Evolutionary conservation across 2,888 invertebrate genomes (phyloP), one percentile per base, ranked within the genome.

Genomic region (Micropterix aruncella): DNA sequence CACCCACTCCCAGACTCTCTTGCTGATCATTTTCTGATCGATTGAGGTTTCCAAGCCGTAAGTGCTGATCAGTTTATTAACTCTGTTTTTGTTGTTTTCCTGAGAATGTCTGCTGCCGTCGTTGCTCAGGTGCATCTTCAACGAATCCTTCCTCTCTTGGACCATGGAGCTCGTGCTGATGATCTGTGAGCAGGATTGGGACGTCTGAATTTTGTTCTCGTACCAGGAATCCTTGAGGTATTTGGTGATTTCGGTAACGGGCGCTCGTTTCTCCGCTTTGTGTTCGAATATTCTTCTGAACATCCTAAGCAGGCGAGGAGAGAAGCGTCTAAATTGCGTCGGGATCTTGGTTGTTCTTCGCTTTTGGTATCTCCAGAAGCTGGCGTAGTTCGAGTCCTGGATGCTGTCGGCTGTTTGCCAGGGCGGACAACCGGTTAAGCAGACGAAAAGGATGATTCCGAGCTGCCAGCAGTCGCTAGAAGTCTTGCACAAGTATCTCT

Each of bases 401-500:
- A 83, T 81, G 56, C 79, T 74, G 55, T 84, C 80, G 1, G 83
- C 81, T 37, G 74, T 70, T 51, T 75, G 73, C 82, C 83, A 84
- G 1, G 83, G 83, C 12, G 79, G 74, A 44, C 72, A 78, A 1
- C 84, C 83, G 1, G 82, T 80, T 41, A 87, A 62, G 56, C 77
- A 75, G 37, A 77, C 77, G 57, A 77, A 79, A 27, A 80, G 59
- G n/a, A 81, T 65, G 50, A 88, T 79, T 3, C 80, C 86, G 50
- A 85, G 74, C 51, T 85, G 83, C 86, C 86, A 88, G 19, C 80
- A 78, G 57, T 88, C 87, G 14, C 77, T 75, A 40, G 75, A 70
- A 3, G 75, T 65, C 53, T 77, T 72, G 51, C 84, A 83, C 38
- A 74, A 72, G 54, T 84, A 82, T 51, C 74, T 63, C 55, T 78